Conservation (phyloP, 2,113 vertebrate species). For the Rhinolophus ferrumequinum region DNA sequence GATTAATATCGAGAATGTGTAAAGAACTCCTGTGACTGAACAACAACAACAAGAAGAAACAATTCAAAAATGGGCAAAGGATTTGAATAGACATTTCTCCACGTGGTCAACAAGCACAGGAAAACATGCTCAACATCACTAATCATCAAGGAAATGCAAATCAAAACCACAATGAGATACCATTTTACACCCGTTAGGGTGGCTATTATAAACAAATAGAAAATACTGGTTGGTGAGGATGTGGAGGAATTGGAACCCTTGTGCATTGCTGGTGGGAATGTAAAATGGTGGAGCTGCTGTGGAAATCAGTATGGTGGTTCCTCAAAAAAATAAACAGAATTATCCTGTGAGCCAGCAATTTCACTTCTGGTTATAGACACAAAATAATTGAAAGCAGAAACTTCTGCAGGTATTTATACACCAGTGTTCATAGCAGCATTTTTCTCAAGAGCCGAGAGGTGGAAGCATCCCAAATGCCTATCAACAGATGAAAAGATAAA, state of each 20-base stretch:
- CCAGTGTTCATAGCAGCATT: not conserved
- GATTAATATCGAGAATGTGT: not conserved
- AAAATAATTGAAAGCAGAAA: not conserved
- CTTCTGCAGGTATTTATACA: not conserved
- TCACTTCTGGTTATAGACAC: not conserved
- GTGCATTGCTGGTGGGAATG: not conserved
- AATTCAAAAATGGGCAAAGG: not conserved
- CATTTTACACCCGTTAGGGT: not conserved
- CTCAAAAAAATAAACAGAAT: not conserved
- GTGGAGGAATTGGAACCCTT: not conserved
- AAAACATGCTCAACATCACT: not conserved
- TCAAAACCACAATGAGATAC: not conserved
- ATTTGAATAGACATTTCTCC: not conserved
- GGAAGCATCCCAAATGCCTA: not conserved
- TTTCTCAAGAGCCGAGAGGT: not conserved
- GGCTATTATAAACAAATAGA: not conserved
- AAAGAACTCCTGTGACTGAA: not conserved
- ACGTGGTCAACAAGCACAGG: not conserved
- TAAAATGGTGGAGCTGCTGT: not conserved
- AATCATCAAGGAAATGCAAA: not conserved
- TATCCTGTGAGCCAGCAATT: not conserved
- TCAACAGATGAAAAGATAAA: not conserved
- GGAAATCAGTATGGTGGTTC: not conserved
- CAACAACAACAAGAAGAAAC: not conserved
- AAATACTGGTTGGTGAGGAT: not conserved